Conservation (phyloP, 2,888 invertebrate genomes). For the Acleris literana region DNA sequence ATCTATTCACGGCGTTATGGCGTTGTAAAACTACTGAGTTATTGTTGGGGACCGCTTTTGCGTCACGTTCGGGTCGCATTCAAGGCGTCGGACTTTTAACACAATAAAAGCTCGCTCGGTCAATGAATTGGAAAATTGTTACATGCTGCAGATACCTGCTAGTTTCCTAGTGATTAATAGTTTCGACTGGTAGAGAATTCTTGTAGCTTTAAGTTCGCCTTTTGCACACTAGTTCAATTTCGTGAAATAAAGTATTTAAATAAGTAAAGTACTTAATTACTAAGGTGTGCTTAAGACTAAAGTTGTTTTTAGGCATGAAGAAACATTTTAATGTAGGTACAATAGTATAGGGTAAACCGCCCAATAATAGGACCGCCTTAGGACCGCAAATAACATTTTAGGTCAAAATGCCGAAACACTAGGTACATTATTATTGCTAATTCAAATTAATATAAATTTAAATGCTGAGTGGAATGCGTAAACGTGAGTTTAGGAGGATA, state of each 20-base stretch:
- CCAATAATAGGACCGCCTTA: neutral
- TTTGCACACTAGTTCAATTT: too few species aligned
- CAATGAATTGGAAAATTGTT: conserved; percentile 16
- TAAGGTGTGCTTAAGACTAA: too few species aligned
- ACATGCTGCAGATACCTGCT: neutral
- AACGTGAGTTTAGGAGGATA: too few species aligned
- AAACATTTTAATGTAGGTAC: neutral
- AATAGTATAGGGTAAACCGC: conserved; percentile 12
- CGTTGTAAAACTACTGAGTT: conserved; percentile 30
- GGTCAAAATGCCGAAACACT: neutral
- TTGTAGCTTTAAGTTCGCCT: too few species aligned
- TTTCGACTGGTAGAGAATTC: too few species aligned
- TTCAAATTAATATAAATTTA: too few species aligned
- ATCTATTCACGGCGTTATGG: conserved; percentile 32
- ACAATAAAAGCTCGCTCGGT: conserved; percentile 13
- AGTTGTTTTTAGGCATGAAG: neutral
- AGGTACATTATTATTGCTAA: too few species aligned
- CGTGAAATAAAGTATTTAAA: too few species aligned
- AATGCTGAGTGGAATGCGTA: too few species aligned
- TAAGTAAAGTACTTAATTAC: too few species aligned
- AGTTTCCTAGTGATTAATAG: too few species aligned
- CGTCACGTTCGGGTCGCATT: conserved; percentile 28
- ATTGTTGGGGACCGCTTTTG: conserved; percentile 25
- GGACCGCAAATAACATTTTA: neutral
- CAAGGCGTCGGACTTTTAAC: conserved; percentile 1